A percentile compares a stretch with the other conserved stretches of the same genome.
Conservation (phyloP, 1,140 invertebrate genomes). For the Pseudomyrmex gracilis region DNA sequence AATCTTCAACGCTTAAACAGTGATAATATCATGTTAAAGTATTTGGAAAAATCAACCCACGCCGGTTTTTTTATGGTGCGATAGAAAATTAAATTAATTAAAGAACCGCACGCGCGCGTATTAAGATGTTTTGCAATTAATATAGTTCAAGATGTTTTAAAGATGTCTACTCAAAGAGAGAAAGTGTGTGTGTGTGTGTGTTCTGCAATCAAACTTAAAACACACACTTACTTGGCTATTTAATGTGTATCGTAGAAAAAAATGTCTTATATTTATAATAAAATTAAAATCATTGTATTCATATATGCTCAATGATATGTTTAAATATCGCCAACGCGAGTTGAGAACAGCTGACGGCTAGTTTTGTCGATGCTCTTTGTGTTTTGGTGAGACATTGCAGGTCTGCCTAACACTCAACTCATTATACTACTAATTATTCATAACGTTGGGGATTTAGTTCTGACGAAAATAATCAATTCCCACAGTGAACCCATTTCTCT, state of each 20-base stretch:
- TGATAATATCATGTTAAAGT: not conserved
- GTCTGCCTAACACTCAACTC: conserved; percentile 84
- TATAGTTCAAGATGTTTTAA: conserved; percentile 2
- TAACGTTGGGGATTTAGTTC: conserved; percentile 80
- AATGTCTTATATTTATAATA: not conserved
- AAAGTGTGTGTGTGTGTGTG: no score
- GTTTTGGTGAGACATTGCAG: conserved; percentile 82
- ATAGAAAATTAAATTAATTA: not conserved
- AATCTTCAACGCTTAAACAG: conserved; percentile 22
- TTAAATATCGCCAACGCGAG: conserved; percentile 40
- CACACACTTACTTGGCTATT: no score
- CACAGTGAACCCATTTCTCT: conserved; percentile 68
- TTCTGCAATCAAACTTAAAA: no score
- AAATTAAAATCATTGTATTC: not conserved
- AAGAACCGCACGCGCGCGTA: not conserved
- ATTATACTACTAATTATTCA: conserved; percentile 86
- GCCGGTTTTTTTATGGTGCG: not conserved
- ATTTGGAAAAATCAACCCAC: not conserved
- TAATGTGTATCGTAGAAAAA: not conserved
- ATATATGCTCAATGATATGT: not conserved
- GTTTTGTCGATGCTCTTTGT: conserved; percentile 82
- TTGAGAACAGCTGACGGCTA: conserved; percentile 83
- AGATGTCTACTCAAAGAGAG: not conserved
- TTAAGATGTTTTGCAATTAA: not conserved
- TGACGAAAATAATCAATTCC: conserved; percentile 80